phyloP scores from a whole-genome alignment of 2,888 invertebrate genomes.

The Chironomus riparius region DNA sequence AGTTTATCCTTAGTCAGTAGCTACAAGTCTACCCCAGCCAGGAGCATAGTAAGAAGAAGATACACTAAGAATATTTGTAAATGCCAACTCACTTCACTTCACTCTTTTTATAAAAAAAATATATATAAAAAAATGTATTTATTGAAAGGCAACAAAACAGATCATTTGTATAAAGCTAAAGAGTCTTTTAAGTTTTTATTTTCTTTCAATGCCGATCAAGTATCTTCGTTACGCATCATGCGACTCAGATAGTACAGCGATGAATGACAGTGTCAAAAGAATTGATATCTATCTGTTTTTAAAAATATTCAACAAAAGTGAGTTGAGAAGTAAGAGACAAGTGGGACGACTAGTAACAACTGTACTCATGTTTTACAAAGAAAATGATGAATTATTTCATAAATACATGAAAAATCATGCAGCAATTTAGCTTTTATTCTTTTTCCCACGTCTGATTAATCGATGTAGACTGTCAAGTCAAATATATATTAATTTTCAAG shows the following conservation, averaged over 20 bases:
- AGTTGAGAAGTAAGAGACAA: no score
- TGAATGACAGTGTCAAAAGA: conserved; percentile 24
- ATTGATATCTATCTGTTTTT: conserved; percentile 20
- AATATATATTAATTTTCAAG: background rate
- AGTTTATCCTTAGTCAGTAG: no score
- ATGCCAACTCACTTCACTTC: background rate
- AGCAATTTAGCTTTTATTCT: background rate
- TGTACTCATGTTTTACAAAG: no score
- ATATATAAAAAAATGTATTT: no score
- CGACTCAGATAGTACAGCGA: background rate
- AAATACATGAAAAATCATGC: background rate
- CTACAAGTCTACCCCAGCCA: no score
- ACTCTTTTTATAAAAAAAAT: background rate
- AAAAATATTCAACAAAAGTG: background rate
- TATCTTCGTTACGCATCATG: background rate
- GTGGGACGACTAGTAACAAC: no score
- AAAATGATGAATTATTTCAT: background rate
- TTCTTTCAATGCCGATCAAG: background rate
- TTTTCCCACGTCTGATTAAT: background rate
- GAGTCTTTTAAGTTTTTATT: background rate
- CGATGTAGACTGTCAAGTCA: background rate
- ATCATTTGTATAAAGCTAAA: conserved; percentile 19
- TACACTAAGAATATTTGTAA: no score
- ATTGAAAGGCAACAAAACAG: conserved; percentile 3
- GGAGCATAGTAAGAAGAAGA: no score